Percentiles rank a stretch among this genome's conserved stretches.
Conservation (phyloP, 1,140 invertebrate species). For the Pachypsylla venusta region DNA sequence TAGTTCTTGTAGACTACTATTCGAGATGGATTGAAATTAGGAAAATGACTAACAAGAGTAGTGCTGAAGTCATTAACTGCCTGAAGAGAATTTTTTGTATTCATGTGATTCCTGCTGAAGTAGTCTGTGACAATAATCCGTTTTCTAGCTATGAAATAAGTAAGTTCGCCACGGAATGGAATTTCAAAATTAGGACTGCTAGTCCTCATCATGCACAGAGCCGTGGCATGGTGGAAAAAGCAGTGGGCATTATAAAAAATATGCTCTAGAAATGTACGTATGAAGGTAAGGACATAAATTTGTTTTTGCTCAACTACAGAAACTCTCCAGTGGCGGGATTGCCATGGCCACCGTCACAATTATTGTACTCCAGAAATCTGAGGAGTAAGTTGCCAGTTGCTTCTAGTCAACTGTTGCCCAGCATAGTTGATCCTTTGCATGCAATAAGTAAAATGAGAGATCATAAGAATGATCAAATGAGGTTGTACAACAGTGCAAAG, state of each 20-base stretch:
- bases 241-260: conserved; percentile 9
- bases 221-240: conserved; percentile 31
- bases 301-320: conserved; percentile 1
- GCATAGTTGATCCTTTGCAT: not conserved
- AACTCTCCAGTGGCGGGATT: not conserved
- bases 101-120: conserved; percentile 25
- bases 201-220: conserved; percentile 31
- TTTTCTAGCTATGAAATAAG: conserved; percentile 31
- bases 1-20: conserved; percentile 13
- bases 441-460: not conserved
- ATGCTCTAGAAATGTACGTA: not conserved
- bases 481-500: not conserved
- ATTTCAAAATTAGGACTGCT: conserved; percentile 28
- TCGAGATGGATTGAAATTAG: conserved; percentile 22
- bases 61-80: not conserved
- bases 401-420: not conserved
- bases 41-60: conserved; percentile 28
- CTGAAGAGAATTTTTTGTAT: conserved; percentile 23
- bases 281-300: not conserved
- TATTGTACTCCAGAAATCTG: not conserved
- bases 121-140: conserved; percentile 33
- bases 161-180: conserved; percentile 30
- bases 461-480: not conserved
- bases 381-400: not conserved
- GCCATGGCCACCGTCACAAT: not conserved